These are phyloP conservation scores for Delphinapterus leucas DNA, from an alignment of 2,113 vertebrate species.

Conservation along the genomic window DNA sequence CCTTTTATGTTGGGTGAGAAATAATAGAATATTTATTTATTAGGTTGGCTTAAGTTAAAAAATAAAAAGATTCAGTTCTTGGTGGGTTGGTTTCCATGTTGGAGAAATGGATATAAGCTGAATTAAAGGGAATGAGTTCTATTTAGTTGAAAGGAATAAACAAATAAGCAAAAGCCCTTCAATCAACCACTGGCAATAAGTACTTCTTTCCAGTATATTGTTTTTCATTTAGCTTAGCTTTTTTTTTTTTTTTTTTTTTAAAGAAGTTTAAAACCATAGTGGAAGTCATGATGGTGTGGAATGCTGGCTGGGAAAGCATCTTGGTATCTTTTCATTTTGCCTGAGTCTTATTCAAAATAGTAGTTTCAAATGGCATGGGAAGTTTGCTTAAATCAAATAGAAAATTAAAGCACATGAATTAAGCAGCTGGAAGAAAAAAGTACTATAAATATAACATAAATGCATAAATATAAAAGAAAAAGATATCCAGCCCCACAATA, in stretches of 20 bases:
- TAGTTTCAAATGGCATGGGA: background rate
- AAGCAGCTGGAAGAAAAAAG: constrained; percentile 12
- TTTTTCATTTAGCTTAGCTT: constrained; percentile 21
- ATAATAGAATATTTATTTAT: background rate
- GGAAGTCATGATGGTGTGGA: background rate
- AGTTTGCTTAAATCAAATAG: constrained; percentile 4
- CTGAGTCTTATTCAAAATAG: background rate
- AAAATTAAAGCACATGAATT: constrained; percentile 11
- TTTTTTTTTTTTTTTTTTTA: background rate
- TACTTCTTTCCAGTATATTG: background rate
- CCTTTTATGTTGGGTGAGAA: background rate
- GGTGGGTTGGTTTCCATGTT: background rate
- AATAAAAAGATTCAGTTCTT: constrained; percentile 27
- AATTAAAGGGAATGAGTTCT: constrained; percentile 35
- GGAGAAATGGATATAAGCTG: constrained; percentile 10
- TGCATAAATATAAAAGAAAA: background rate
- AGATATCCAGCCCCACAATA: background rate
- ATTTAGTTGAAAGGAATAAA: constrained; percentile 20
- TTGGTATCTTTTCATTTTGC: background rate
- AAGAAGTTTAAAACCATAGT: background rate
- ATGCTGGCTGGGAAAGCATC: background rate
- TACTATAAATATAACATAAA: background rate
- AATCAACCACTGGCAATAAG: constrained; percentile 18
- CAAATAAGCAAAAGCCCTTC: constrained; percentile 33
- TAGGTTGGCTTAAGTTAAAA: constrained; percentile 11